Conservation (phyloP, 2,113 vertebrate genomes). For the Lethenteron reissneri region DNA sequence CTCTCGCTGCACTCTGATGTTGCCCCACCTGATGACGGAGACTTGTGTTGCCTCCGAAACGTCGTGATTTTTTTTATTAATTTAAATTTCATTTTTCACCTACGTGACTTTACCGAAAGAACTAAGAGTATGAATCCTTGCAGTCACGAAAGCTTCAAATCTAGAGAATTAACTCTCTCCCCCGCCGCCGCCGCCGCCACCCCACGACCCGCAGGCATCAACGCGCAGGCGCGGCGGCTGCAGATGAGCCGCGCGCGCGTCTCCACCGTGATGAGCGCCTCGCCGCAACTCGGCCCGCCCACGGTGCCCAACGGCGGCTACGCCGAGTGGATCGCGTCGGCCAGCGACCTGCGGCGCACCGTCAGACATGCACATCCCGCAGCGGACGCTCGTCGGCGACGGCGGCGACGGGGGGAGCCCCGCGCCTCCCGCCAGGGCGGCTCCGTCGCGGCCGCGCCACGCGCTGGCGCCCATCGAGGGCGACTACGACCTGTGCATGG, state of each 20-base stretch:
- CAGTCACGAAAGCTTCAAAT: not conserved
- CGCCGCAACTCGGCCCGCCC: not conserved
- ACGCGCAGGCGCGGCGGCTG: constrained; percentile 50
- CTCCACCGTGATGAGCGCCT: constrained; percentile 33
- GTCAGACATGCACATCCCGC: constrained; percentile 72
- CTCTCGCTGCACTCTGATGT: not conserved
- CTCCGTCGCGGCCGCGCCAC: constrained; percentile 38
- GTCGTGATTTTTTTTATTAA: too few species aligned
- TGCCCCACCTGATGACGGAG: constrained; percentile 1
- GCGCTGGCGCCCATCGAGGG: constrained; percentile 20
- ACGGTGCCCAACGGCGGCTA: not conserved
- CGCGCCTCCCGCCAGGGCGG: constrained; percentile 14
- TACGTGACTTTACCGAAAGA: too few species aligned
- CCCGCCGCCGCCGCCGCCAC: not conserved
- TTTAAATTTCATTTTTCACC: too few species aligned
- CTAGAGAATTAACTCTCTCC: constrained; percentile 8
- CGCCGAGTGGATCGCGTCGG: constrained; percentile 16
- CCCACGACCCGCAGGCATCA: constrained; percentile 33
- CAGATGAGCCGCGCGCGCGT: constrained; percentile 45
- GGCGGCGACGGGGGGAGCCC: too few species aligned
- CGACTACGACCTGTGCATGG: constrained; percentile 17
- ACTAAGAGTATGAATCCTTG: too few species aligned
- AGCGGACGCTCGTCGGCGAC: too few species aligned
- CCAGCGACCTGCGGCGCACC: constrained; percentile 46
- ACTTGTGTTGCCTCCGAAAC: too few species aligned